Conservation (phyloP, 1,140 invertebrate genomes). For the Aphaenogaster ashmeadi region DNA sequence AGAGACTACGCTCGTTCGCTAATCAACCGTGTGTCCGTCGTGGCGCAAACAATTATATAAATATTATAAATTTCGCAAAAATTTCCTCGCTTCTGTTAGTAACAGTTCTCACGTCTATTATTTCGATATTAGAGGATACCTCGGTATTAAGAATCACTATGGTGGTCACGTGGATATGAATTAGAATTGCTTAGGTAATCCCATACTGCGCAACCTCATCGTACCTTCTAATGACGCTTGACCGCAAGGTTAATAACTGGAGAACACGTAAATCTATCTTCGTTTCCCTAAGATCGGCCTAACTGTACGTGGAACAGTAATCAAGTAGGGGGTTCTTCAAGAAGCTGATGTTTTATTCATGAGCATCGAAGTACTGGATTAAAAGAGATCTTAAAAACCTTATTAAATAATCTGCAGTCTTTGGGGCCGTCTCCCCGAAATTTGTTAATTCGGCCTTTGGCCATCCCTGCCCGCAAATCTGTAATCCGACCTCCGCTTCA, state of each 20-base stretch:
- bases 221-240: constrained; percentile 48
- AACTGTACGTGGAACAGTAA: constrained; percentile 57
- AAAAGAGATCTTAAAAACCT: neutral
- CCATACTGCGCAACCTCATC: constrained; percentile 35
- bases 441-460: constrained; percentile 5
- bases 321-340: constrained; percentile 4
- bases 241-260: constrained; percentile 65
- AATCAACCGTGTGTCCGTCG: neutral
- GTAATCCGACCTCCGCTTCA: constrained; percentile 6
- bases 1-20: neutral
- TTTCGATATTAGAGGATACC: constrained; percentile 10
- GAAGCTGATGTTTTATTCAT: constrained; percentile 31
- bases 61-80: neutral
- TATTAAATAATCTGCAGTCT: neutral
- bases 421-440: neutral
- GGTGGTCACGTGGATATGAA: constrained; percentile 23
- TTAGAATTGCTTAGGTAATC: constrained; percentile 45
- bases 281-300: constrained; percentile 53
- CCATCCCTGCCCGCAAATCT: neutral
- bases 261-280: constrained; percentile 62
- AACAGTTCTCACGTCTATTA: neutral
- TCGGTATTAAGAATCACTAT: constrained; percentile 32
- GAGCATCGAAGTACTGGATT: neutral
- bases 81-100: neutral
- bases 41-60: constrained; percentile 9